Evolutionary conservation across 64 coral and sea anemone genomes (phyloP).

Genomic region (Pachyseris speciosa): DNA sequence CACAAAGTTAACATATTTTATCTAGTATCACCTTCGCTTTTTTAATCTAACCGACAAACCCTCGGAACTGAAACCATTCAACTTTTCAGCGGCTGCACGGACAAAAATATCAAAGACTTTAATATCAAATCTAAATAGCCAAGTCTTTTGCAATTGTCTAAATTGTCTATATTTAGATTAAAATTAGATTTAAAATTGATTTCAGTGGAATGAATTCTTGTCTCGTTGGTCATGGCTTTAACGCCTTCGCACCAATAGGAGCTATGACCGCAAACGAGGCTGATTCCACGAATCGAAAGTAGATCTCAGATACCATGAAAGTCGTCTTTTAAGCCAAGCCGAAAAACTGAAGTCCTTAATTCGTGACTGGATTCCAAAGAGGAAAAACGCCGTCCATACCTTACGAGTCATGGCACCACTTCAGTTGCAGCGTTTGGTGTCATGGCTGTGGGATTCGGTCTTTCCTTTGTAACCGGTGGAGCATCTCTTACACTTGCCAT

Average conservation of each 20-base stretch:
- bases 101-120: too few relatives aligned
- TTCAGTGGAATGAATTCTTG: too few relatives aligned
- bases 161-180: too few relatives aligned
- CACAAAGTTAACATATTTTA: too few relatives aligned
- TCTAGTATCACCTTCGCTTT: too few relatives aligned
- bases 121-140: too few relatives aligned
- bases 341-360: neutral
- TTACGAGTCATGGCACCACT: constrained; percentile 3
- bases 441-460: constrained; percentile 7
- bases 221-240: neutral
- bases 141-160: too few relatives aligned
- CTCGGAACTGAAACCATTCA: too few relatives aligned
- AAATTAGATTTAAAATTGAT: too few relatives aligned
- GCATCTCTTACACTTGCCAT: constrained; percentile 27
- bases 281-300: neutral
- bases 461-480: constrained; percentile 58
- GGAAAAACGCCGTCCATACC: neutral
- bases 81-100: too few relatives aligned
- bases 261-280: neutral
- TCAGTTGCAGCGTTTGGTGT: constrained; percentile 9
- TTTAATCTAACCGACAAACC: too few relatives aligned
- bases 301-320: neutral
- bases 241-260: neutral
- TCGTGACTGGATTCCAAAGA: neutral
- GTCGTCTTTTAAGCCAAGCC: neutral